Evolutionary conservation across 2,113 vertebrate genomes (phyloP).

Genomic region (Mohoua ochrocephala): DNA sequence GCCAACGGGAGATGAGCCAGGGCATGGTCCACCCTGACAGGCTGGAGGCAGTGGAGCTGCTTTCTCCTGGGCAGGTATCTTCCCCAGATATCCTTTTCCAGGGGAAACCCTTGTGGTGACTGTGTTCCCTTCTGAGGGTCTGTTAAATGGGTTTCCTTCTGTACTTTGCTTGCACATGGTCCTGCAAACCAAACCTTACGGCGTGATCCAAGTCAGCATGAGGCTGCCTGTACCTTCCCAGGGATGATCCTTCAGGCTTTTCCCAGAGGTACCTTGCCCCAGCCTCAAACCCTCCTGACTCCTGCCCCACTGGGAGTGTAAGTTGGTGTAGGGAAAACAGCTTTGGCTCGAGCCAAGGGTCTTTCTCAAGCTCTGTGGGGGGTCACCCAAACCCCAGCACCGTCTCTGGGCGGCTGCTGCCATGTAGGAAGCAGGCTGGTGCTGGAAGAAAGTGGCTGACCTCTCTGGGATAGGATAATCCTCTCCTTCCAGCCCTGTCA

Average conservation of each 20-base stretch:
- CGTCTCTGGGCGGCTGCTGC: not conserved
- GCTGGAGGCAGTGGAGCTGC: not conserved
- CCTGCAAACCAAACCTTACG: not conserved
- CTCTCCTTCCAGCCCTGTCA: not conserved
- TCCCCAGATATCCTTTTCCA: not conserved
- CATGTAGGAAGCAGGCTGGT: not conserved
- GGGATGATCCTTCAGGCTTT: not conserved
- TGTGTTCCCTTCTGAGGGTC: rapidly evolving
- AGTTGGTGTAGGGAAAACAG: not conserved
- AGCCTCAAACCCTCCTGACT: not conserved
- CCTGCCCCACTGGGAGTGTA: not conserved
- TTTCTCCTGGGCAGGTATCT: not conserved
- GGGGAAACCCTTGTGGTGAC: not conserved
- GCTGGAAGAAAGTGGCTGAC: not conserved
- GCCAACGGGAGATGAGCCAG: not conserved
- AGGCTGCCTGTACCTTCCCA: not conserved
- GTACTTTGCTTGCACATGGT: not conserved
- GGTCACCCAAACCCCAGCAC: no score
- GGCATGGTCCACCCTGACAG: not conserved
- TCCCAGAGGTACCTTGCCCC: not conserved
- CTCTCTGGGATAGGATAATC: not conserved
- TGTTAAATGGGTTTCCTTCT: not conserved
- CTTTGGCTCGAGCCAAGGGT: not conserved
- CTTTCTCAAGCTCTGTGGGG: not conserved
- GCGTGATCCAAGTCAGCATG: rapidly evolving